These are phyloP conservation scores for Pollenia labialis DNA, from an alignment of 2,888 invertebrate species.

Conservation along the genomic window DNA sequence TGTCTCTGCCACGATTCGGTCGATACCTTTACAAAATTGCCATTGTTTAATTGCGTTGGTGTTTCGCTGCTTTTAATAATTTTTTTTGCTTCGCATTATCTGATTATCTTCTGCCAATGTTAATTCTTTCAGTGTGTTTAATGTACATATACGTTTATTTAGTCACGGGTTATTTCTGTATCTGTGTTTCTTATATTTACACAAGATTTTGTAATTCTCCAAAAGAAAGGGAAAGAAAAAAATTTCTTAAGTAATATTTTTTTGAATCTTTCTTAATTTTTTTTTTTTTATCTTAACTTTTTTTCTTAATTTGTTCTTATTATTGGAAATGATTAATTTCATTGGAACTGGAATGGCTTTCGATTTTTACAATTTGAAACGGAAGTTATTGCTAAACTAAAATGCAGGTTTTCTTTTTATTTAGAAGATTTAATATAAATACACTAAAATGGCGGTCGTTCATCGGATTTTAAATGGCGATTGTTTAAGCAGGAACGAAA, in stretches of 20 bases:
- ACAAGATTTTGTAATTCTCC: constrained; percentile 62
- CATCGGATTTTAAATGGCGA: no score
- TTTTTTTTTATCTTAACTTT: constrained; percentile 6
- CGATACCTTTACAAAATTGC: neutral
- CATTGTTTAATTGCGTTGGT: constrained; percentile 15
- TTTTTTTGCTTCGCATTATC: neutral
- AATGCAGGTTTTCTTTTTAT: no score
- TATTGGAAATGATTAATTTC: constrained; percentile 44
- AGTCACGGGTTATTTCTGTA: neutral
- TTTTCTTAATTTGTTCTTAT: constrained; percentile 2
- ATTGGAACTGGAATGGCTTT: constrained; percentile 42
- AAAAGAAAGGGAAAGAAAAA: constrained; percentile 59
- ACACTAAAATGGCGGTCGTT: no score
- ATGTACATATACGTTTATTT: constrained; percentile 2
- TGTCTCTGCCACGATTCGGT: constrained; percentile 1
- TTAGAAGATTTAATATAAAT: no score
- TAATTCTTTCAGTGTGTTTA: neutral
- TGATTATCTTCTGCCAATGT: constrained; percentile 1
- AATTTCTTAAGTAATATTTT: constrained; percentile 64
- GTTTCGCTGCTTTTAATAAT: neutral
- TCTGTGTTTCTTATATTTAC: constrained; percentile 42
- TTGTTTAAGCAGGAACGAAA: no score
- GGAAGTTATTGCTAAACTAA: neutral
- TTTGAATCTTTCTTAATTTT: constrained; percentile 1
- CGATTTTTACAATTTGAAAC: constrained; percentile 42